phyloP scores from a whole-genome alignment of 2,888 invertebrate genomes.

The Ochlodes sylvanus region DNA sequence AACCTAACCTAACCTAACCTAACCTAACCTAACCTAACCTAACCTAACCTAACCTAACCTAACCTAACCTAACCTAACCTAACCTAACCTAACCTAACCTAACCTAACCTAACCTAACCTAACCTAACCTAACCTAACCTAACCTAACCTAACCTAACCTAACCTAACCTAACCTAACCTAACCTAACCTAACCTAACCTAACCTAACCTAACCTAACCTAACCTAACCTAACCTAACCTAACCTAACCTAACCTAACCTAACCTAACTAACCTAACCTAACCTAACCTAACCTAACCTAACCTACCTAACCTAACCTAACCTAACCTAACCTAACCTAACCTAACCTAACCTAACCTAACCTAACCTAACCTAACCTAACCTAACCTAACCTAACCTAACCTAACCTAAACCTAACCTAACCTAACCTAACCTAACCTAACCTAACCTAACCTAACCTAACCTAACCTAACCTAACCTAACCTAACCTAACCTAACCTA shows the following conservation, averaged over 20 bases:
- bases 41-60: conserved; percentile 14
- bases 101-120: conserved; percentile 14
- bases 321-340: conserved; percentile 43
- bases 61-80: conserved; percentile 14
- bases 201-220: conserved; percentile 38
- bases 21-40: conserved; percentile 20
- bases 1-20: conserved; percentile 16
- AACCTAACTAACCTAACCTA: conserved; percentile 38
- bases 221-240: conserved; percentile 37
- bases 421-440: conserved; percentile 45
- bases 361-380: conserved; percentile 43
- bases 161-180: conserved; percentile 30
- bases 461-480: conserved; percentile 46
- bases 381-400: conserved; percentile 46
- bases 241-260: conserved; percentile 37
- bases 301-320: conserved; percentile 39
- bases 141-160: conserved; percentile 18
- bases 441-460: conserved; percentile 46
- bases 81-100: conserved; percentile 13
- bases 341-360: conserved; percentile 45
- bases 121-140: conserved; percentile 14
- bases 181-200: conserved; percentile 35
- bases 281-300: conserved; percentile 16
- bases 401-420: conserved; percentile 49
- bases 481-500: conserved; percentile 49